A percentile compares a stretch with the other conserved stretches of the same genome.
Conservation (phyloP, 2,888 invertebrate genomes). For the Cerastis leucographa region DNA sequence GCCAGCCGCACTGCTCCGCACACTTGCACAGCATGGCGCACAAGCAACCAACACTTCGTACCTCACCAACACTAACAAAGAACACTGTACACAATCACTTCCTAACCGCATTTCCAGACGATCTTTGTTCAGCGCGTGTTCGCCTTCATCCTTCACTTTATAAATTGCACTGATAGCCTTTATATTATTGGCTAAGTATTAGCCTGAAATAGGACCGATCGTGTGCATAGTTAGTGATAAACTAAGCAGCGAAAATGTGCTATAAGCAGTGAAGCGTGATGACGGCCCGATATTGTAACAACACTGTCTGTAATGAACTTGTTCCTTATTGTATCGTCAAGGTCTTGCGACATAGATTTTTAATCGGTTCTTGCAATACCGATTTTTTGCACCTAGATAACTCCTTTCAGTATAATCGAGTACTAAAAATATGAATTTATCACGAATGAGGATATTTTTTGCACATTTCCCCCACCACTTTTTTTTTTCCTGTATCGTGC, state of each 20-base stretch:
- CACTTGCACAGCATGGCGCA: constrained; percentile 72
- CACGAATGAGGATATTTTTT: constrained; percentile 1
- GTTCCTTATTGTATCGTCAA: constrained; percentile 71
- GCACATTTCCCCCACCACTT: background rate
- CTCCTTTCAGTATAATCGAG: constrained; percentile 24
- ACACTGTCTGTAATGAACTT: constrained; percentile 69
- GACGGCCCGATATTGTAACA: constrained; percentile 71
- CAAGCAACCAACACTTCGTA: constrained; percentile 34
- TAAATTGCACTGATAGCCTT: constrained; percentile 65
- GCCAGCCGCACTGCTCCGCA: constrained; percentile 74
- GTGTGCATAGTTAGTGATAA: constrained; percentile 70
- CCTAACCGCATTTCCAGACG: constrained; percentile 60
- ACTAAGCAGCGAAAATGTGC: constrained; percentile 75
- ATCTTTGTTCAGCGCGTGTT: constrained; percentile 55
- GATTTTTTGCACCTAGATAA: constrained; percentile 29
- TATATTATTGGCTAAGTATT: constrained; percentile 64
- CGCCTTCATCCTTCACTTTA: constrained; percentile 51
- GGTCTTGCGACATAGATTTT: constrained; percentile 71
- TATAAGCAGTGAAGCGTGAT: constrained; percentile 75
- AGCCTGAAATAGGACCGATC: constrained; percentile 67
- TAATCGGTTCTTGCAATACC: constrained; percentile 55
- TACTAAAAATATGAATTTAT: constrained; percentile 8
- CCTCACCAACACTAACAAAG: constrained; percentile 43
- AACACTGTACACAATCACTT: constrained; percentile 59
- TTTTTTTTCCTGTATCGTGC: background rate